Percentiles rank a stretch among this genome's conserved stretches.
Evolutionary conservation across 2,113 vertebrate species (phyloP).

Genomic region (Haemorhous mexicanus): DNA sequence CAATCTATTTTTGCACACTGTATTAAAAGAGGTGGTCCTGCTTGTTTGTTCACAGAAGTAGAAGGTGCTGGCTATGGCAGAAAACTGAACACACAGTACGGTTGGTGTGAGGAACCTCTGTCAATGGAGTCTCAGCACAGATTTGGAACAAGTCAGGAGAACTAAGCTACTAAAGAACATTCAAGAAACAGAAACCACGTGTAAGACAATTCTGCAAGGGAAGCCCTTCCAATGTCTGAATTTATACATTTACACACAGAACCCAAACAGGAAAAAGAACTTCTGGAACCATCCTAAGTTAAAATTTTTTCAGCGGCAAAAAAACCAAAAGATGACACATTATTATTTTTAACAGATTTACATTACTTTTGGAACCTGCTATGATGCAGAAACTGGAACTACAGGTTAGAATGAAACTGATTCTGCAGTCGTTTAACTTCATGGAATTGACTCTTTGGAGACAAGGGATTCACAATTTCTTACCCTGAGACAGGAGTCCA

Average conservation of each 20-base stretch:
- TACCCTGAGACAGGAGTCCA: background rate
- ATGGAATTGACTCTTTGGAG: background rate
- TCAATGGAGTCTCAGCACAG: background rate
- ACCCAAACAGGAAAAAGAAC: background rate
- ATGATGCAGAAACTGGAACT: background rate
- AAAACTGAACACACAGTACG: rapidly evolving
- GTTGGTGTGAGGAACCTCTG: background rate
- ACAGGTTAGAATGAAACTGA: background rate
- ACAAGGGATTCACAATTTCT: background rate
- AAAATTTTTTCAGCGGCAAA: rapidly evolving
- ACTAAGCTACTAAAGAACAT: background rate
- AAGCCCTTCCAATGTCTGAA: background rate
- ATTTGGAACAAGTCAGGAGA: background rate
- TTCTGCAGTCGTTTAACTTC: background rate
- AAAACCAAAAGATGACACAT: rapidly evolving
- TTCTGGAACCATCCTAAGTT: background rate
- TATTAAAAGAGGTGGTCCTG: background rate
- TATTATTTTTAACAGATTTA: background rate
- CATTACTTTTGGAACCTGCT: background rate
- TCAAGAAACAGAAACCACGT: background rate
- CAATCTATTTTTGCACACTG: rapidly evolving
- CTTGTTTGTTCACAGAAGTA: background rate
- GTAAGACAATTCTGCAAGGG: background rate
- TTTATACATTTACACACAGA: background rate
- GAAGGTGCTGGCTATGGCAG: background rate